These are phyloP conservation scores for Chironomus riparius DNA, from an alignment of 2,888 invertebrate species.

Conservation along the genomic window DNA sequence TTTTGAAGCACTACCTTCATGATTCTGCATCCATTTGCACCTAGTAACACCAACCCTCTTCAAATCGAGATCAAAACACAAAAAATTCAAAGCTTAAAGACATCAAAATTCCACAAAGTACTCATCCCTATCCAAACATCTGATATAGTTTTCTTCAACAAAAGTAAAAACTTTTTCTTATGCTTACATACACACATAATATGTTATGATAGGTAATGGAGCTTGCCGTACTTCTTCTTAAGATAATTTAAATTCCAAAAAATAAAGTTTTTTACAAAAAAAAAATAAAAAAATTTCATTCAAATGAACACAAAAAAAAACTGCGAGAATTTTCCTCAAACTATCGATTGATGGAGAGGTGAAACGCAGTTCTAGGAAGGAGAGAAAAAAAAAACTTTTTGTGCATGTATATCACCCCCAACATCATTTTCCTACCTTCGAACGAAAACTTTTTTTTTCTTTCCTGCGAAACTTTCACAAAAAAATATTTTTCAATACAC, in stretches of 20 bases:
- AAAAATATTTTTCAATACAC: not conserved
- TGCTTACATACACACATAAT: not conserved
- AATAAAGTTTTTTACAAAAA: not conserved
- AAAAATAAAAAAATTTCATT: not conserved
- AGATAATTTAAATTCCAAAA: no score
- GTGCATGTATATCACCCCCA: not conserved
- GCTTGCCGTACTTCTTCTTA: no score
- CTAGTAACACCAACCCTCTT: no score
- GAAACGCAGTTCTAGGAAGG: not conserved
- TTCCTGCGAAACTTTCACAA: not conserved
- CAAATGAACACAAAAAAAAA: not conserved
- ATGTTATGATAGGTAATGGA: slow-evolving; percentile 8
- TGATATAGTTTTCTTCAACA: not conserved
- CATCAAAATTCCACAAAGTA: no score
- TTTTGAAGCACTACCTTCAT: no score
- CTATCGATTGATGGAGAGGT: not conserved
- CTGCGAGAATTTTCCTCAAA: not conserved
- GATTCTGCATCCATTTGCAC: no score
- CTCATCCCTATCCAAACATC: not conserved
- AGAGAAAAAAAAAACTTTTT: not conserved
- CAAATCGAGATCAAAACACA: no score
- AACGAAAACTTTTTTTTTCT: not conserved
- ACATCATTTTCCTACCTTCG: not conserved
- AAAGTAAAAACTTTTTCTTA: not conserved
- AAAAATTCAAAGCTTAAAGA: no score